Evolutionary conservation across 1,140 invertebrate species (phyloP).

Genomic region (Microplitis demolitor): DNA sequence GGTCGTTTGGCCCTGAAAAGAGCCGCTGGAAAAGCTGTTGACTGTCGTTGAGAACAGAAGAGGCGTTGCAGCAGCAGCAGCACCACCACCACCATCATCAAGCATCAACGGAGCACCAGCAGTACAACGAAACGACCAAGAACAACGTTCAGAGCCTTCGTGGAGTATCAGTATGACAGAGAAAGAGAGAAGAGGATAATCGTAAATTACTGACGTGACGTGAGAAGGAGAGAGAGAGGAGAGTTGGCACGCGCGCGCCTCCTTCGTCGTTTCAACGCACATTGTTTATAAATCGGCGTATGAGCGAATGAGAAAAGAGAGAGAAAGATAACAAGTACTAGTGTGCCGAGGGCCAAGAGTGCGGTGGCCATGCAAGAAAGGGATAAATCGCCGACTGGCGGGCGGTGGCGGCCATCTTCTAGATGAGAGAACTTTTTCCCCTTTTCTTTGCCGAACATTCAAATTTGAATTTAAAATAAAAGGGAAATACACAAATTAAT

Average conservation of each 20-base stretch:
- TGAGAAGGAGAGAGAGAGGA: conserved; percentile 16
- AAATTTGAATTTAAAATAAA: too few species aligned
- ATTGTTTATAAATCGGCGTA: conserved; percentile 19
- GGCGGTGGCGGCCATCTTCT: conserved; percentile 65
- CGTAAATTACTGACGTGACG: conserved; percentile 2
- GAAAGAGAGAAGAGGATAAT: conserved; percentile 3
- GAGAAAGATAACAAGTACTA: conserved; percentile 3
- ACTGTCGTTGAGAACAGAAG: background rate
- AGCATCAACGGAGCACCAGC: too few species aligned
- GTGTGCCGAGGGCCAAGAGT: conserved; percentile 20
- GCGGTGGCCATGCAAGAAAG: conserved; percentile 60
- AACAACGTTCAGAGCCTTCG: conserved; percentile 11
- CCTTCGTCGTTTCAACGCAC: conserved; percentile 22
- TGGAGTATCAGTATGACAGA: background rate
- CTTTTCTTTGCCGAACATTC: background rate
- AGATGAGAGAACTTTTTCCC: conserved; percentile 56
- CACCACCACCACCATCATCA: background rate
- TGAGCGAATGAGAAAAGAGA: background rate
- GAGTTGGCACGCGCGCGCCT: conserved; percentile 24
- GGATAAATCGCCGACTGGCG: conserved; percentile 63
- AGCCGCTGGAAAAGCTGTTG: background rate
- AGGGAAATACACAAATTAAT: too few species aligned
- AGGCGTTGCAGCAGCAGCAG: conserved; percentile 27
- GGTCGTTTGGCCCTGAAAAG: conserved; percentile 14
- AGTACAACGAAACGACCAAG: background rate